Conservation (phyloP, 2,888 invertebrate species). For the Ischnus inquisitorius region DNA sequence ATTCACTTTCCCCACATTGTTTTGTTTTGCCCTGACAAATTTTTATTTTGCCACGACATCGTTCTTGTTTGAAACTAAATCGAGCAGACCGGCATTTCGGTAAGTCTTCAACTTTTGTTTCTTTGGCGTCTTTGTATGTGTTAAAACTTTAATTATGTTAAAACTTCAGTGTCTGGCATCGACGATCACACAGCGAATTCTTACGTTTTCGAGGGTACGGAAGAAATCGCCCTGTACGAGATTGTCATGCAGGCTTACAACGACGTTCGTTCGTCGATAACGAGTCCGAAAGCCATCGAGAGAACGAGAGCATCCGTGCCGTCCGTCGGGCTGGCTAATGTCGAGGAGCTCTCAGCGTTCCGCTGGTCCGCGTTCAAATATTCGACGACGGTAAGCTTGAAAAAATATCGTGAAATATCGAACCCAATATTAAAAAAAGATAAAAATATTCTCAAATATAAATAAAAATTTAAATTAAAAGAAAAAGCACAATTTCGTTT, state of each 20-base stretch:
- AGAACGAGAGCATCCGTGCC: constrained; percentile 98
- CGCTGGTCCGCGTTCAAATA: constrained; percentile 94
- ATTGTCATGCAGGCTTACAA: constrained; percentile 96
- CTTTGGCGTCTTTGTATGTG: too few relatives aligned
- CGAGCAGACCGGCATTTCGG: too few relatives aligned
- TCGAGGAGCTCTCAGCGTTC: constrained; percentile 93
- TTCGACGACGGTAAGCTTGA: constrained; percentile 92
- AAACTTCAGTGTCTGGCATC: too few relatives aligned
- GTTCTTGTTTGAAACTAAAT: too few relatives aligned
- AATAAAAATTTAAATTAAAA: too few relatives aligned
- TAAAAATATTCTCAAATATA: constrained; percentile 13
- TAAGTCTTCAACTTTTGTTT: too few relatives aligned
- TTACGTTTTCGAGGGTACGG: constrained; percentile 93
- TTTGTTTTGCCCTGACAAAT: too few relatives aligned
- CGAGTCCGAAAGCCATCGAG: constrained; percentile 93
- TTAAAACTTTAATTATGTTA: too few relatives aligned
- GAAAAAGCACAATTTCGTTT: too few relatives aligned
- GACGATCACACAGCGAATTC: constrained; percentile 98
- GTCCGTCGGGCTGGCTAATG: constrained; percentile 93
- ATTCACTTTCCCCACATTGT: too few relatives aligned
- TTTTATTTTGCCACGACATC: too few relatives aligned
- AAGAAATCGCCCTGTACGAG: constrained; percentile 96
- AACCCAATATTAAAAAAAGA: not conserved
- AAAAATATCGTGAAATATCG: too few relatives aligned
- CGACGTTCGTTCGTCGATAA: constrained; percentile 94